These are phyloP conservation scores for Heliconius sara DNA, from an alignment of 2,888 invertebrate species.

Conservation along the genomic window DNA sequence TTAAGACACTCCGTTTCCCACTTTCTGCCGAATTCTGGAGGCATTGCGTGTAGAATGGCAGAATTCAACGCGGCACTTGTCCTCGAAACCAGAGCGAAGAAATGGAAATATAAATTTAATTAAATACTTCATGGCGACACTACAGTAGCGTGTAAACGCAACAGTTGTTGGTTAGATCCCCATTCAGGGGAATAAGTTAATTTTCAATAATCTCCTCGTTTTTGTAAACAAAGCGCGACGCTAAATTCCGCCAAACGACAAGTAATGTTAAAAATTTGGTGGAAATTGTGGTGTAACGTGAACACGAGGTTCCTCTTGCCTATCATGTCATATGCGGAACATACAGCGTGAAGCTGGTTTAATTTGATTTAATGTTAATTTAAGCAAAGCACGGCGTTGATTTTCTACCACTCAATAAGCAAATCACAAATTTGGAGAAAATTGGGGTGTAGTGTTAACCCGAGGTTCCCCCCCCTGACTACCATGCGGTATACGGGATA, in stretches of 20 bases:
- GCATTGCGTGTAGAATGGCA: too few species aligned
- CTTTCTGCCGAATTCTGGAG: too few species aligned
- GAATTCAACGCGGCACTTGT: too few species aligned
- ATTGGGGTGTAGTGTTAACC: not conserved
- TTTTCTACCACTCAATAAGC: too few species aligned
- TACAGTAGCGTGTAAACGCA: not conserved
- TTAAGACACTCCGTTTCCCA: too few species aligned
- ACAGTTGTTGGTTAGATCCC: not conserved
- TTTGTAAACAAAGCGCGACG: not conserved
- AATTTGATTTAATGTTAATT: too few species aligned
- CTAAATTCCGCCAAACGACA: not conserved
- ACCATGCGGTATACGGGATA: not conserved
- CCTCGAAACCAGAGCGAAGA: too few species aligned
- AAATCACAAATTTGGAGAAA: not conserved
- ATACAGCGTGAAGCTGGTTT: not conserved
- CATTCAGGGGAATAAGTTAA: not conserved
- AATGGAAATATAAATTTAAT: too few species aligned
- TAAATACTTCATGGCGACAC: too few species aligned
- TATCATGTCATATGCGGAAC: not conserved
- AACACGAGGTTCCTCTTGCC: not conserved
- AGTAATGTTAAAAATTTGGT: not conserved
- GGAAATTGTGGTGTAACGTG: not conserved
- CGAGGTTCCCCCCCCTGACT: not conserved
- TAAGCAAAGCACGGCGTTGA: too few species aligned
- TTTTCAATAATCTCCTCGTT: not conserved